Evolutionary conservation across 2,113 vertebrate genomes (phyloP).

Genomic region (Chaetodon auriga): DNA sequence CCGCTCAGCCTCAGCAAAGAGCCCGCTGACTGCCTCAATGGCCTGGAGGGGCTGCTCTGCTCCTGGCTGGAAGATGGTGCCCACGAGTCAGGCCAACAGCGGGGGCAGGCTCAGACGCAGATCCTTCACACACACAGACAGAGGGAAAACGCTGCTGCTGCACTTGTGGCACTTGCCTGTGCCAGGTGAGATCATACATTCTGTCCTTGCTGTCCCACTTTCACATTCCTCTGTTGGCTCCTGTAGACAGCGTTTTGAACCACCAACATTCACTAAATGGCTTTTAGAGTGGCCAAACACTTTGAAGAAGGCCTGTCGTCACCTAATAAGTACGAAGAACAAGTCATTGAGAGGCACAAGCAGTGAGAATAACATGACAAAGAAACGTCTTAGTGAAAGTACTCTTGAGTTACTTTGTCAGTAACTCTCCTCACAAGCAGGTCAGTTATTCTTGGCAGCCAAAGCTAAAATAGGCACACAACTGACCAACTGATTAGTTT

Average conservation of each 20-base stretch:
- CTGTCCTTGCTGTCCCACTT: neutral
- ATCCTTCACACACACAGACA: slow-evolving; percentile 88
- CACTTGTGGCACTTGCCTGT: slow-evolving; percentile 96
- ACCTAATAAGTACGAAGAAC: neutral
- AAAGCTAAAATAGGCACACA: slow-evolving; percentile 4
- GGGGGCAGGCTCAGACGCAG: slow-evolving; percentile 87
- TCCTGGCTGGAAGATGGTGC: slow-evolving; percentile 94
- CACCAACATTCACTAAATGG: neutral
- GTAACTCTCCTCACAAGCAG: slow-evolving; percentile 7
- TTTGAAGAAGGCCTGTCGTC: neutral
- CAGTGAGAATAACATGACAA: neutral
- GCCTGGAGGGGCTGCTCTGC: slow-evolving; percentile 94
- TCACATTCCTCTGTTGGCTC: neutral
- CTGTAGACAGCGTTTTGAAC: neutral
- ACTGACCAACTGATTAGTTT: slow-evolving; percentile 10
- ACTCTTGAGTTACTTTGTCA: neutral
- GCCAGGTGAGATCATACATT: slow-evolving; percentile 88
- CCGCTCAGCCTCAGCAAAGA: slow-evolving; percentile 98
- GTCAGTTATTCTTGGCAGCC: slow-evolving; percentile 8
- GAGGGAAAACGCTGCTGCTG: slow-evolving; percentile 96
- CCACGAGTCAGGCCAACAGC: slow-evolving; percentile 84
- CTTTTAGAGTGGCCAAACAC: neutral
- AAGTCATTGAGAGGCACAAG: neutral
- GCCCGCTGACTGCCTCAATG: slow-evolving; percentile 96
- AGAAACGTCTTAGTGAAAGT: neutral